phyloP scores from a whole-genome alignment of 2,113 vertebrate species.

The Prochilodus magdalenae region DNA sequence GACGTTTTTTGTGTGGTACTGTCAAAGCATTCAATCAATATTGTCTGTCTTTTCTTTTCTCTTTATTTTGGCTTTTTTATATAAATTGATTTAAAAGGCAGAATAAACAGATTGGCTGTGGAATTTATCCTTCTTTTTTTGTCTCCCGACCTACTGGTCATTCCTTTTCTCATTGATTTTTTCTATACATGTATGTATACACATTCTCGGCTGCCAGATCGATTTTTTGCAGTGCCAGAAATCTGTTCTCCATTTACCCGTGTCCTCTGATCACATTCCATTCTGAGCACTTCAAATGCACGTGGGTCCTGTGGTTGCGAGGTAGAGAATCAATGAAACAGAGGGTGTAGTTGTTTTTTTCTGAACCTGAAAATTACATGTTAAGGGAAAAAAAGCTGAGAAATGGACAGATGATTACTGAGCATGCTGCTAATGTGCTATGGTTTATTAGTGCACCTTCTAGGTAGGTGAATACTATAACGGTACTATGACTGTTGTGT shows the following conservation, averaged over 20 bases:
- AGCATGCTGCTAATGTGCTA: background rate
- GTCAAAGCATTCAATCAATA: slow-evolving; percentile 4
- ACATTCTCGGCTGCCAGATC: slow-evolving; percentile 46
- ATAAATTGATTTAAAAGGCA: background rate
- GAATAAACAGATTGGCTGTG: background rate
- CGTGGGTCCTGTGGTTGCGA: slow-evolving; percentile 21
- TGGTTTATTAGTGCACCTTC: background rate
- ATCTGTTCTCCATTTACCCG: slow-evolving; percentile 47
- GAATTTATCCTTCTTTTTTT: background rate
- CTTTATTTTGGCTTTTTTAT: background rate
- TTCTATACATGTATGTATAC: slow-evolving; percentile 53
- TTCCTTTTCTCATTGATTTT: slow-evolving; percentile 76
- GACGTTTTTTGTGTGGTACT: slow-evolving; percentile 7
- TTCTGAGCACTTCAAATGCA: slow-evolving; percentile 47
- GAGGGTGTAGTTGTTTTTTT: background rate
- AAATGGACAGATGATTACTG: background rate
- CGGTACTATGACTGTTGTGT: background rate
- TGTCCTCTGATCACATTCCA: slow-evolving; percentile 46
- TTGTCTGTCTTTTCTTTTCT: background rate
- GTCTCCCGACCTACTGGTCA: slow-evolving; percentile 50
- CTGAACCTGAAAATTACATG: background rate
- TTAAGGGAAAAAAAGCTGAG: no score
- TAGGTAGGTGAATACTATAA: background rate
- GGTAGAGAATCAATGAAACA: slow-evolving; percentile 28
- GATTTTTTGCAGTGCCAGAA: slow-evolving; percentile 39